A percentile compares a stretch with the other conserved stretches of the same genome.
These are phyloP conservation scores for Spialia ferax DNA, from an alignment of 2,888 invertebrate genomes.

Conservation along the genomic window DNA sequence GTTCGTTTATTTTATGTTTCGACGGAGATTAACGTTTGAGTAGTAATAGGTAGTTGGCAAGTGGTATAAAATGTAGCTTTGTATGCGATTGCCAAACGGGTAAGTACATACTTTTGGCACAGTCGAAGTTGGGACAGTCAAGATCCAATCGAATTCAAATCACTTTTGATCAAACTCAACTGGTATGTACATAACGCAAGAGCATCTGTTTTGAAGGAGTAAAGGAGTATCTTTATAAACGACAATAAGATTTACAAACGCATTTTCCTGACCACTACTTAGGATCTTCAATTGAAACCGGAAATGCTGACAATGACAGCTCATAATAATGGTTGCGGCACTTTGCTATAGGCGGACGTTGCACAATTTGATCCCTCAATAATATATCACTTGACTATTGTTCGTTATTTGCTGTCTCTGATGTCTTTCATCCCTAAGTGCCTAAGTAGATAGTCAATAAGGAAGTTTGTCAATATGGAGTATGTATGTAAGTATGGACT, in stretches of 20 bases:
- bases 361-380: constrained; percentile 36
- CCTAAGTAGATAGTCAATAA: not conserved
- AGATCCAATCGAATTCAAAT: constrained; percentile 20
- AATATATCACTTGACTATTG: constrained; percentile 16
- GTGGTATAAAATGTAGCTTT: constrained; percentile 31
- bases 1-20: constrained; percentile 34
- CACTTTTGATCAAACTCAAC: constrained; percentile 15
- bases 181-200: not conserved
- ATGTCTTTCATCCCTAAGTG: not conserved
- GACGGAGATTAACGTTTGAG: constrained; percentile 18
- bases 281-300: constrained; percentile 24
- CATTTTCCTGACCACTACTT: constrained; percentile 1
- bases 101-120: constrained; percentile 21
- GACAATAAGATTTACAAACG: not conserved
- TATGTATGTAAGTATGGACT: not conserved
- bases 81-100: constrained; percentile 28
- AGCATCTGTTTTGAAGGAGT: not conserved
- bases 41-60: constrained; percentile 27
- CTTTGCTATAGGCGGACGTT: constrained; percentile 40
- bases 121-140: not conserved
- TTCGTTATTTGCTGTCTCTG: not conserved
- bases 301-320: constrained; percentile 18
- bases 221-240: not conserved
- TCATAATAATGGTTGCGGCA: not conserved
- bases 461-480: not conserved